Evolutionary conservation across 2,797 vertebrate genomes (phyloP).

Genomic region (Squalus acanthias): DNA sequence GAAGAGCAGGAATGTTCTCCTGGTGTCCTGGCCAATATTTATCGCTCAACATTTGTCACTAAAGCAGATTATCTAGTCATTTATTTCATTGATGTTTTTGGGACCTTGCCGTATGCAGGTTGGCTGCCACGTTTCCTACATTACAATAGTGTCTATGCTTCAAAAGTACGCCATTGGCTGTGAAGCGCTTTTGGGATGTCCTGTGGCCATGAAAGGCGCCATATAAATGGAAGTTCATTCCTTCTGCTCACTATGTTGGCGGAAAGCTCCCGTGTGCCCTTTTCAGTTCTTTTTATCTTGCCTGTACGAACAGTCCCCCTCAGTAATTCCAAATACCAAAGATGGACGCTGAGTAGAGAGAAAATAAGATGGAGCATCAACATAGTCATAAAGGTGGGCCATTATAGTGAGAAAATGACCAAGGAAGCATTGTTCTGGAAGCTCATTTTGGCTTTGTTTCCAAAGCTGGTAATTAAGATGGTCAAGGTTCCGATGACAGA

Average conservation of each 20-base stretch:
- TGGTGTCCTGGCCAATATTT: background rate
- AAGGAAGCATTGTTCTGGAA: background rate
- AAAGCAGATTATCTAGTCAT: too few species aligned
- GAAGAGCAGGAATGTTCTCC: background rate
- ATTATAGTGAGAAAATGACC: background rate
- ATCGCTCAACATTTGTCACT: background rate
- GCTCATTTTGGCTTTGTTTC: background rate
- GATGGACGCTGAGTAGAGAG: background rate
- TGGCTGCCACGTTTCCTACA: too few species aligned
- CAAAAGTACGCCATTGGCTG: too few species aligned
- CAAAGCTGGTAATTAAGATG: background rate
- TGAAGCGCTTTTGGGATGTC: too few species aligned
- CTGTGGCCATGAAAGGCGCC: too few species aligned
- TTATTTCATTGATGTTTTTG: too few species aligned
- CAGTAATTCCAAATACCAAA: background rate
- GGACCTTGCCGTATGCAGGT: too few species aligned
- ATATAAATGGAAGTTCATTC: background rate
- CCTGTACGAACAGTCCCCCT: background rate
- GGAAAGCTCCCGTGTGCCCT: background rate
- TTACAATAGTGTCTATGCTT: too few species aligned
- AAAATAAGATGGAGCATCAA: background rate
- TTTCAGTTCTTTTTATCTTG: background rate
- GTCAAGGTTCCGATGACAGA: background rate
- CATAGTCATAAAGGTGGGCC: background rate
- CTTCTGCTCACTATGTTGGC: background rate